Percentiles rank a stretch among this genome's conserved stretches.
These are phyloP conservation scores for Sarcophaga carnaria DNA, from an alignment of 2,888 invertebrate genomes.

Conservation along the genomic window DNA sequence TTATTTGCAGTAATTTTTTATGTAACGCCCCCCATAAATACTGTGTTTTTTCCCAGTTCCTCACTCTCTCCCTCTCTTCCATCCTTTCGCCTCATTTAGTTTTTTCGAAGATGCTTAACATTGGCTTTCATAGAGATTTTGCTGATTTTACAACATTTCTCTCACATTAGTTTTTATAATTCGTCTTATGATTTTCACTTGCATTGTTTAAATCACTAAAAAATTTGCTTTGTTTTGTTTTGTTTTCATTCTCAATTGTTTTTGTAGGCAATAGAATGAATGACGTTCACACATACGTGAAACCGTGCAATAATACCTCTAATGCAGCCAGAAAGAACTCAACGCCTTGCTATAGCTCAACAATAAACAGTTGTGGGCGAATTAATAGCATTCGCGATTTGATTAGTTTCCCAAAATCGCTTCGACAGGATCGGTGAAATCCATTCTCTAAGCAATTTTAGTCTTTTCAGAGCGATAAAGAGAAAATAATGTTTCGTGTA, in stretches of 20 bases:
- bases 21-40: neutral
- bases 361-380: neutral
- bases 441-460: too few relatives aligned
- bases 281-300: conserved; percentile 9
- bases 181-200: neutral
- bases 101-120: too few relatives aligned
- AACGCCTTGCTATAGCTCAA: neutral
- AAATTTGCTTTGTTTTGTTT: too few relatives aligned
- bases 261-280: conserved; percentile 11
- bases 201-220: too few relatives aligned
- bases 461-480: too few relatives aligned
- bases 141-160: conserved; percentile 3
- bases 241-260: too few relatives aligned
- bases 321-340: neutral
- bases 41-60: too few relatives aligned
- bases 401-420: neutral
- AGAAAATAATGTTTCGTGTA: too few relatives aligned
- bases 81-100: too few relatives aligned
- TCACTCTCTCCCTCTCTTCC: too few relatives aligned
- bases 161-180: neutral
- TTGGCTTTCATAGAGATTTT: neutral
- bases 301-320: neutral
- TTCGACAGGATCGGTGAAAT: too few relatives aligned
- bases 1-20: neutral
- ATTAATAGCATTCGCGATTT: conserved; percentile 16